Percentiles rank a stretch among this genome's conserved stretches.
phyloP scores from a whole-genome alignment of 2,113 vertebrate genomes.

The Bombycilla garrulus region DNA sequence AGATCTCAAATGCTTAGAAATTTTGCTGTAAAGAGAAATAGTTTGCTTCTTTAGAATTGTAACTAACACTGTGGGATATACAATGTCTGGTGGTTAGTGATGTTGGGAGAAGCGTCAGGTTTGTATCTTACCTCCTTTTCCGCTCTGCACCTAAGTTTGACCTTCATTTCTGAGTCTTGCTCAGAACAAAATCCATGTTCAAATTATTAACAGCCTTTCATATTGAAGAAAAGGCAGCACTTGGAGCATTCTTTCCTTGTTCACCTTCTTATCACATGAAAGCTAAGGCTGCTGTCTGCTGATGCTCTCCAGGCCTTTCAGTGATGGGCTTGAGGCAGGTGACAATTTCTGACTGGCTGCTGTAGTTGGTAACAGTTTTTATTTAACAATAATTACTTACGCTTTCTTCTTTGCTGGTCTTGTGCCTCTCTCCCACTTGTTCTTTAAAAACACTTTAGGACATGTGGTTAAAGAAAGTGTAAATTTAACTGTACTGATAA shows the following conservation, averaged over 20 bases:
- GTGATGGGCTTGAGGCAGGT: not conserved
- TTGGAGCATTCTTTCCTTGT: not conserved
- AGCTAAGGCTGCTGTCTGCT: not conserved
- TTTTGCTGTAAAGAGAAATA: not conserved
- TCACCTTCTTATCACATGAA: not conserved
- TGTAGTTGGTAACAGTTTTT: not conserved
- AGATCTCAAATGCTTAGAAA: not conserved
- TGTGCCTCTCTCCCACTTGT: not conserved
- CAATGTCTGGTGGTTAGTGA: not conserved
- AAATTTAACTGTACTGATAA: not conserved
- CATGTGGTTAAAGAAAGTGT: rapidly evolving
- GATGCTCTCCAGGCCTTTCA: not conserved
- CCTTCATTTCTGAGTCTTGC: not conserved
- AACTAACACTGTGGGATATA: not conserved
- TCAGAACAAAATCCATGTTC: not conserved
- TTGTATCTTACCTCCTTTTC: not conserved
- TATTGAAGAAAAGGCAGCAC: not conserved
- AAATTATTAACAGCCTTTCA: not conserved
- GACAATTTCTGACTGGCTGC: not conserved
- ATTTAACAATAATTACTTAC: not conserved
- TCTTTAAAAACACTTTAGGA: not conserved
- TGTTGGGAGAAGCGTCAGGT: not conserved
- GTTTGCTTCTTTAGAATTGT: not conserved
- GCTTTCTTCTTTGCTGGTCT: not conserved
- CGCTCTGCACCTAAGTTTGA: not conserved